These are phyloP conservation scores for Drosophila punjabiensis DNA, from an alignment of 1,140 invertebrate genomes.

Conservation along the genomic window DNA sequence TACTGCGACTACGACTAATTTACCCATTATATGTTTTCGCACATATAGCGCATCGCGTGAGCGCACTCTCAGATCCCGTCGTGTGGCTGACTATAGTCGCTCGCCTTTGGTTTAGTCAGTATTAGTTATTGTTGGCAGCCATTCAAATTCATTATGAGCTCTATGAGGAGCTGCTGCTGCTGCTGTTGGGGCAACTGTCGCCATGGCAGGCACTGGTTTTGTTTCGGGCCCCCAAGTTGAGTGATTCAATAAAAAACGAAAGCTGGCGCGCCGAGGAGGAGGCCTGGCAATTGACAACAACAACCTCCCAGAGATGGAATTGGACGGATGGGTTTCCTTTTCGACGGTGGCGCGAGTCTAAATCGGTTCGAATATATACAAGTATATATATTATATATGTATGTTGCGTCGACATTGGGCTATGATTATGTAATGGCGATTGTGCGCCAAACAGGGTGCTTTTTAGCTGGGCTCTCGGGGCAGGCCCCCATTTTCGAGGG, in stretches of 20 bases:
- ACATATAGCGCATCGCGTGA: conserved; percentile 65
- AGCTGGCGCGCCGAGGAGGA: conserved; percentile 50
- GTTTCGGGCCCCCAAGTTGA: conserved; percentile 34
- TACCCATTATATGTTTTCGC: conserved; percentile 65
- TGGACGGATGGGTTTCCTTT: conserved; percentile 66
- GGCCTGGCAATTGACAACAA: conserved; percentile 72
- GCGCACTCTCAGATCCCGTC: conserved; percentile 60
- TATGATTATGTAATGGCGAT: conserved; percentile 17
- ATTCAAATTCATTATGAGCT: conserved; percentile 68
- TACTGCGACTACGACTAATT: conserved; percentile 25
- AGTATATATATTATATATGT: conserved; percentile 12
- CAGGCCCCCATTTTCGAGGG: conserved; percentile 14
- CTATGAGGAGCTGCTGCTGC: conserved; percentile 5
- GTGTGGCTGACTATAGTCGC: background rate
- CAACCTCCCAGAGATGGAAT: conserved; percentile 24
- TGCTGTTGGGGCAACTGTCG: conserved; percentile 46
- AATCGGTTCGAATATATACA: conserved; percentile 12
- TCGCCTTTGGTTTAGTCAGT: conserved; percentile 26
- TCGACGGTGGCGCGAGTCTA: conserved; percentile 43
- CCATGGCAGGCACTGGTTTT: conserved; percentile 65
- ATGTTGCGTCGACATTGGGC: conserved; percentile 4
- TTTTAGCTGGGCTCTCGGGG: conserved; percentile 1
- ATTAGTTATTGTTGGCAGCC: conserved; percentile 61
- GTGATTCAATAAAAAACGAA: conserved; percentile 76
- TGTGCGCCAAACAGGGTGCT: conserved; percentile 46